phyloP scores from a whole-genome alignment of 2,113 vertebrate species.

The Tauraco erythrolophus region DNA sequence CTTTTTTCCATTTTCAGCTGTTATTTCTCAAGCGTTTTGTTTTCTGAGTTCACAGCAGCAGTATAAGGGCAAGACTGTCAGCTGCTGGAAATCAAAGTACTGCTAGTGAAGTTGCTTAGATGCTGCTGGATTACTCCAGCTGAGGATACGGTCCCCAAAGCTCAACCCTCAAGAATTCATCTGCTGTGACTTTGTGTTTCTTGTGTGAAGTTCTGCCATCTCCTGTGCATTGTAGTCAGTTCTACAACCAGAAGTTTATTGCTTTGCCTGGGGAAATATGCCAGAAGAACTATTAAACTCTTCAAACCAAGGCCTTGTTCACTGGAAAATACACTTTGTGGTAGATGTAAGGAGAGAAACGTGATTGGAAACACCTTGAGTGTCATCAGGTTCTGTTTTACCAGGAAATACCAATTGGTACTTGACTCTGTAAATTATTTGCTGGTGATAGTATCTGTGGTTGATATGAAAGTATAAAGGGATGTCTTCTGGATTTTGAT shows the following conservation, averaged over 20 bases:
- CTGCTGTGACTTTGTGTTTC: neutral
- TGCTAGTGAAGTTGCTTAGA: neutral
- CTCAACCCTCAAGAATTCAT: neutral
- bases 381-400: neutral
- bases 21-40: neutral
- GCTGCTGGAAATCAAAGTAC: neutral
- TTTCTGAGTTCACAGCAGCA: neutral
- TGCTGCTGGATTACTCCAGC: neutral
- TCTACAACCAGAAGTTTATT: neutral
- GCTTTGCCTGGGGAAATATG: neutral
- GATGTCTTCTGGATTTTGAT: neutral
- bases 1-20: neutral
- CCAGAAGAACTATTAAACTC: neutral
- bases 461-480: neutral
- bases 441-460: neutral
- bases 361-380: neutral
- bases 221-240: fast-evolving
- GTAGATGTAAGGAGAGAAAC: neutral
- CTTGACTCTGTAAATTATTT: neutral
- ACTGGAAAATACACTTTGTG: fast-evolving
- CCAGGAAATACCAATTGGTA: neutral
- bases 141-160: neutral
- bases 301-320: neutral
- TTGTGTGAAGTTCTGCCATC: neutral
- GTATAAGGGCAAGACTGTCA: neutral